Evolutionary conservation across 2,797 vertebrate species (phyloP).

Genomic region (Ara ararauna): DNA sequence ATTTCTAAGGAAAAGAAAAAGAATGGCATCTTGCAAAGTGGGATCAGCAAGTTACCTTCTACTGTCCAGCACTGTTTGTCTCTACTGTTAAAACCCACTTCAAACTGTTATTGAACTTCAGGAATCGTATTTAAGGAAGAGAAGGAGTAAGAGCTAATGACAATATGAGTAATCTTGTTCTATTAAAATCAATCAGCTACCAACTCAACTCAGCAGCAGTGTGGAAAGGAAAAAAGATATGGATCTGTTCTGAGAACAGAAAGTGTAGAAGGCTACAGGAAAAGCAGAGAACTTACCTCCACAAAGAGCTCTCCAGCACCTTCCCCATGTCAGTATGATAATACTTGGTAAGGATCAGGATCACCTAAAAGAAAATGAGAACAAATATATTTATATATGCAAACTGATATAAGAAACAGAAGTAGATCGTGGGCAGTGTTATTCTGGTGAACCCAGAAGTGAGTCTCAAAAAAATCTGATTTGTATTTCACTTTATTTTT

Average conservation of each 20-base stretch:
- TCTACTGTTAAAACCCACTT: not conserved
- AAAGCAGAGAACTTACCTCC: slow-evolving; percentile 85
- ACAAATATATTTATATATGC: not conserved
- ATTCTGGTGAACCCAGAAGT: accelerated
- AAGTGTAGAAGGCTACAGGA: not conserved
- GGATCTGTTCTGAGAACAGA: accelerated
- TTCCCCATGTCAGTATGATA: slow-evolving; percentile 97
- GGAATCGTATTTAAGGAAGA: not conserved
- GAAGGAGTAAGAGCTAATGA: not conserved
- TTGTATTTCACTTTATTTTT: not conserved
- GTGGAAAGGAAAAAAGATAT: not conserved
- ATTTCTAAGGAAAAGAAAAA: not conserved
- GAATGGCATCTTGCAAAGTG: not conserved
- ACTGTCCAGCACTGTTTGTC: not conserved
- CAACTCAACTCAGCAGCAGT: not conserved
- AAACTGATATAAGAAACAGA: not conserved
- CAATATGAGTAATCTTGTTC: not conserved
- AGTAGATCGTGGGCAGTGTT: not conserved
- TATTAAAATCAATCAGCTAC: not conserved
- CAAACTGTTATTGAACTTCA: not conserved
- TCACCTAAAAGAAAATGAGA: slow-evolving; percentile 84
- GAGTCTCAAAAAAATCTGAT: not conserved
- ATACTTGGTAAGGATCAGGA: slow-evolving; percentile 97
- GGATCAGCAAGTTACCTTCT: not conserved
- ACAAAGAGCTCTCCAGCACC: slow-evolving; percentile 96